These are phyloP conservation scores for Anastatus disparis DNA, from an alignment of 1,140 invertebrate genomes.

Conservation along the genomic window DNA sequence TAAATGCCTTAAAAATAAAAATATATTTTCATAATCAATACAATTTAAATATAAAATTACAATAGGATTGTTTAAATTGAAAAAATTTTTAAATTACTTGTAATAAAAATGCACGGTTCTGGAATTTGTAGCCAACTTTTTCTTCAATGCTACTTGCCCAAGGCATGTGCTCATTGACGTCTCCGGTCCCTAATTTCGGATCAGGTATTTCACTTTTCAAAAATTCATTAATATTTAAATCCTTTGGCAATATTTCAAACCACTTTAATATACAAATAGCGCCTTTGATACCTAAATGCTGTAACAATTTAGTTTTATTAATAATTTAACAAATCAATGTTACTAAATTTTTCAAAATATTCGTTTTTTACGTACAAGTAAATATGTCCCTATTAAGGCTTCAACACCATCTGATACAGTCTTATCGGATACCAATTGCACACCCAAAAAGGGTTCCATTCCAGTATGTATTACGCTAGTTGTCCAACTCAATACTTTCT, in stretches of 20 bases:
- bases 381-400: conserved; percentile 84
- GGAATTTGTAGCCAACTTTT: conserved; percentile 76
- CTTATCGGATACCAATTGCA: conserved; percentile 71
- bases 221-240: conserved; percentile 57
- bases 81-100: conserved; percentile 59
- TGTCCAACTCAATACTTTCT: conserved; percentile 51
- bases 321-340: neutral
- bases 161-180: conserved; percentile 65
- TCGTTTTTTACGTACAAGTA: conserved; percentile 65
- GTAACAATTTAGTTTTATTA: conserved; percentile 41
- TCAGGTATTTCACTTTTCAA: conserved; percentile 39
- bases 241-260: conserved; percentile 73
- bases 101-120: conserved; percentile 68
- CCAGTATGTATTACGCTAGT: conserved; percentile 52
- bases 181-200: conserved; percentile 51
- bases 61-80: too few species aligned
- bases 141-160: conserved; percentile 69
- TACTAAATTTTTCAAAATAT: neutral
- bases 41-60: too few species aligned
- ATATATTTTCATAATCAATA: too few species aligned
- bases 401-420: conserved; percentile 85
- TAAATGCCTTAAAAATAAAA: conserved; percentile 80
- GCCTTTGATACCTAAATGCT: conserved; percentile 68
- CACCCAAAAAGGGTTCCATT: conserved; percentile 63
- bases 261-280: conserved; percentile 78